A percentile compares a stretch with the other conserved stretches of the same genome.
Conservation (phyloP, 2,888 invertebrate species). For the Minunthozetes semirufus region DNA sequence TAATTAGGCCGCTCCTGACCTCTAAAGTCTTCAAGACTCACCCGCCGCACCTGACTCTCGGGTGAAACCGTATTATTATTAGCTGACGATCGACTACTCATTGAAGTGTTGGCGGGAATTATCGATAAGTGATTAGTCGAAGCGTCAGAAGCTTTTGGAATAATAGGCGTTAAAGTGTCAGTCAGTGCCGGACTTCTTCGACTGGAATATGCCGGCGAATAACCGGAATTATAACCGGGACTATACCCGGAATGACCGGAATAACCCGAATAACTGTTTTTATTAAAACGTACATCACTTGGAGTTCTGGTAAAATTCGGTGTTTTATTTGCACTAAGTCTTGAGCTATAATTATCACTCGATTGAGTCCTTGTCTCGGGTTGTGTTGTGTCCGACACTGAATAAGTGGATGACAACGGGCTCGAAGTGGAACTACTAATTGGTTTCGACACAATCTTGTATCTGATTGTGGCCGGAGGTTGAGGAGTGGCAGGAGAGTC, state of each 20-base stretch:
- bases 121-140: slow-evolving; percentile 14
- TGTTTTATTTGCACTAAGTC: background rate
- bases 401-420: background rate
- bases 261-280: too few species aligned
- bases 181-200: slow-evolving; percentile 11
- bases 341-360: slow-evolving; percentile 4
- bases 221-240: background rate
- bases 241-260: too few species aligned
- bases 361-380: background rate
- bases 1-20: slow-evolving; percentile 43
- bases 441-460: slow-evolving; percentile 13
- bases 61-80: slow-evolving; percentile 13
- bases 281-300: slow-evolving; percentile 41
- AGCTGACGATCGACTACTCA: background rate
- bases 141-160: slow-evolving; percentile 25
- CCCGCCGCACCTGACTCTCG: slow-evolving; percentile 31
- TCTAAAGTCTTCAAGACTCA: slow-evolving; percentile 40
- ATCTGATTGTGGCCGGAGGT: background rate
- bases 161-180: slow-evolving; percentile 2
- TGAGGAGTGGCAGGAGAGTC: slow-evolving; percentile 22
- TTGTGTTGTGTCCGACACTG: background rate
- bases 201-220: background rate
- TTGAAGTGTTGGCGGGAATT: background rate
- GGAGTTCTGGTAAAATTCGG: slow-evolving; percentile 35
- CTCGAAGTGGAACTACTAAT: background rate